These are phyloP conservation scores for Heterotilapia buettikoferi DNA, from an alignment of 2,113 vertebrate genomes.

Conservation along the genomic window DNA sequence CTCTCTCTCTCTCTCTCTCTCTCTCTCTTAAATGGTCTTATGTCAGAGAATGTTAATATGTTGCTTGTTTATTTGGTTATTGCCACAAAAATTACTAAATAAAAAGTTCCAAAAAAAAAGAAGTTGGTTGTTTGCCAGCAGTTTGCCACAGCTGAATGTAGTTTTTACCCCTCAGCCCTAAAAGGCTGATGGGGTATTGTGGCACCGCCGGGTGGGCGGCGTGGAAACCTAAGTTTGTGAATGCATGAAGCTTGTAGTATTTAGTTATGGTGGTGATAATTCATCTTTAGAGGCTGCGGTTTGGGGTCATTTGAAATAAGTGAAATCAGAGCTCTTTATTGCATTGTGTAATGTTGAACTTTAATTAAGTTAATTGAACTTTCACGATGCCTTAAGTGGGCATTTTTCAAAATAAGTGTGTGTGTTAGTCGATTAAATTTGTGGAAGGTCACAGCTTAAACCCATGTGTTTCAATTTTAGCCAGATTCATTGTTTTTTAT, in stretches of 20 bases:
- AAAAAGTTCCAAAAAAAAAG: too few relatives aligned
- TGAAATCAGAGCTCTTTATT: not conserved
- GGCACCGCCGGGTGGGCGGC: accelerated
- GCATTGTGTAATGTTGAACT: not conserved
- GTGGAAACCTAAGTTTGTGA: not conserved
- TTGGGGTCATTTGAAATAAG: not conserved
- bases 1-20: too few relatives aligned
- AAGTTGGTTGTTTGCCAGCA: not conserved
- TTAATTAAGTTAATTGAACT: not conserved
- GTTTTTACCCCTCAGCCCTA: not conserved
- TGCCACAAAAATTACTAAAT: too few relatives aligned
- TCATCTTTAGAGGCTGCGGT: not conserved
- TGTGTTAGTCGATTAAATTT: not conserved
- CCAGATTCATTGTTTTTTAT: not conserved
- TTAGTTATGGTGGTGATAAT: not conserved
- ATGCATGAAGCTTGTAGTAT: not conserved
- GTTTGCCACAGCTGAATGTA: not conserved
- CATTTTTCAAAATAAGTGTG: not conserved
- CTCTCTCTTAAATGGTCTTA: too few relatives aligned
- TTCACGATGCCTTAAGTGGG: not conserved
- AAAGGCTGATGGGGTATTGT: not conserved
- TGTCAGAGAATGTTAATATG: too few relatives aligned
- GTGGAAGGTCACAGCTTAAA: not conserved
- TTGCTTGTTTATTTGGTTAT: too few relatives aligned
- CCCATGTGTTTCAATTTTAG: not conserved